A percentile compares a stretch with the other conserved stretches of the same genome.
Evolutionary conservation across 2,113 vertebrate species (phyloP).

Genomic region (Aplodontia rufa): DNA sequence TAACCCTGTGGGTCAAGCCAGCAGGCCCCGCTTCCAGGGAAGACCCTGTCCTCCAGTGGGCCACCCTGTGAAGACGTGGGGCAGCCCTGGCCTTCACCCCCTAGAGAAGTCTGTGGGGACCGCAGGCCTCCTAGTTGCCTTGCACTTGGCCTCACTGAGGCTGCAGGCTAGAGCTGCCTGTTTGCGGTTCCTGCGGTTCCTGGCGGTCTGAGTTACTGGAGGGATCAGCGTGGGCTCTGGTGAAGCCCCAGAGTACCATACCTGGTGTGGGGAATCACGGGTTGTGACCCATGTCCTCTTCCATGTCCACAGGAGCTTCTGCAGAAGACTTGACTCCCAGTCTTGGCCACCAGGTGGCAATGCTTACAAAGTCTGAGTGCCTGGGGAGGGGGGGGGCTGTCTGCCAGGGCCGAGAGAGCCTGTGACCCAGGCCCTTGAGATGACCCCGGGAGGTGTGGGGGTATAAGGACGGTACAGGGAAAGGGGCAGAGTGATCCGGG

Average conservation of each 20-base stretch:
- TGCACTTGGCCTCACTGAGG: neutral
- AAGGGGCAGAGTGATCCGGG: neutral
- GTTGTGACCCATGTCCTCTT: neutral
- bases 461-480: neutral
- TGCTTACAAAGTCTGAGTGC: neutral
- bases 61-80: neutral
- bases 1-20: neutral
- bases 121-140: rapidly evolving
- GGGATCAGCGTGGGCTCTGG: neutral
- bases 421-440: neutral
- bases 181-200: neutral
- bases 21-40: neutral
- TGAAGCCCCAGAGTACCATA: neutral
- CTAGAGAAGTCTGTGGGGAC: neutral
- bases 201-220: no score
- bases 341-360: constrained; percentile 48
- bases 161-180: neutral
- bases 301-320: rapidly evolving
- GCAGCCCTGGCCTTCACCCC: neutral
- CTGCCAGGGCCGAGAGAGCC: neutral
- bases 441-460: rapidly evolving
- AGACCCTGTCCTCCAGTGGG: neutral
- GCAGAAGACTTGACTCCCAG: neutral
- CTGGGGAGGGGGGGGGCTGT: neutral
- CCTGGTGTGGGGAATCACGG: neutral